phyloP scores from a whole-genome alignment of 2,113 vertebrate genomes.

The Anser cygnoides region DNA sequence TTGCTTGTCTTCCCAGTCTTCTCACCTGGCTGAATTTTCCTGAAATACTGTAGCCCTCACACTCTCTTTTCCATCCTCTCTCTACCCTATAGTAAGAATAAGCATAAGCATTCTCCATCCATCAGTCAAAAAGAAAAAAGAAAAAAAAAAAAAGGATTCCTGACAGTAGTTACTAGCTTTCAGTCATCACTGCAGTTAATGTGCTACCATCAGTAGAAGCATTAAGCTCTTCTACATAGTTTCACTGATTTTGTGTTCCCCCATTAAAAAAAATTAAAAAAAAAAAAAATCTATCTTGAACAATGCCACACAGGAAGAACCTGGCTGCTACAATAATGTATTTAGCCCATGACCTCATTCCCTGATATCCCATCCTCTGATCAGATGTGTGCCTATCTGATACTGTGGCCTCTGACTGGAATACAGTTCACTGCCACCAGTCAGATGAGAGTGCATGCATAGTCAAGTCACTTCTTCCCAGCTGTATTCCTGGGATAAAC shows the following conservation, averaged over 20 bases:
- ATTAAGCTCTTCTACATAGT: not conserved
- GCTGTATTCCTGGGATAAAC: not conserved
- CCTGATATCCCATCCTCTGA: not conserved
- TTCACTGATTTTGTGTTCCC: not conserved
- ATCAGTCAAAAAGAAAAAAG: not conserved
- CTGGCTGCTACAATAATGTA: not conserved
- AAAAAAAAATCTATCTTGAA: not conserved
- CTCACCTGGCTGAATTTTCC: not conserved
- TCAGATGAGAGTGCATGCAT: not conserved
- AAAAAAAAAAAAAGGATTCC: not conserved
- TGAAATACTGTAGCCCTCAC: not conserved
- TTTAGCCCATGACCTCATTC: not conserved
- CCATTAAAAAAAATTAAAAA: too few relatives aligned
- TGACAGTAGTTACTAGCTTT: not conserved
- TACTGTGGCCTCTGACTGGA: not conserved
- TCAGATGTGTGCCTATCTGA: accelerated
- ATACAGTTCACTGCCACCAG: not conserved
- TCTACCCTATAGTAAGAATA: not conserved
- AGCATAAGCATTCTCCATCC: not conserved
- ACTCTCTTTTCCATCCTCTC: not conserved
- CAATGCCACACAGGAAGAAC: not conserved
- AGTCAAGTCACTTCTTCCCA: not conserved
- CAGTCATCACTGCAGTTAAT: not conserved
- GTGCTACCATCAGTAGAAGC: accelerated
- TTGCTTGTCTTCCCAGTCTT: not conserved